Conservation (phyloP, 2,888 invertebrate genomes). For the Rhingia rostrata region DNA sequence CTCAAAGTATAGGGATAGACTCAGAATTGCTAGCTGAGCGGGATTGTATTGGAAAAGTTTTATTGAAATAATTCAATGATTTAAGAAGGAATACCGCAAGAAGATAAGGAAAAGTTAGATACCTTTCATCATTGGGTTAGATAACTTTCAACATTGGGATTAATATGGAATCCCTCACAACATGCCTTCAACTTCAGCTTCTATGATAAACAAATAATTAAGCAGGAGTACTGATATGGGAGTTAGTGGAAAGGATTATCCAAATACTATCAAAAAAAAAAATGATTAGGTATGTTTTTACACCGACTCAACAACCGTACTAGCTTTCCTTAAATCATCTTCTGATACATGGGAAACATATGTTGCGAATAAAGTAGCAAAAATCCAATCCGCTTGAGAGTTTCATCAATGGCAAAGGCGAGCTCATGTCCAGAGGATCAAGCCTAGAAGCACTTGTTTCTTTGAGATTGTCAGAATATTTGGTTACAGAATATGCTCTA, state of each 20-base stretch:
- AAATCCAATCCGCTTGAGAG: conserved; percentile 25
- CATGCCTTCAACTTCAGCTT: conserved; percentile 17
- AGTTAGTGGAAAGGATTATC: too few relatives aligned
- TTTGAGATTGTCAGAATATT: background rate
- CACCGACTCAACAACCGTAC: conserved; percentile 23
- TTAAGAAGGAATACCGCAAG: too few relatives aligned
- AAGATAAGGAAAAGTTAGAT: too few relatives aligned
- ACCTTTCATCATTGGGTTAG: too few relatives aligned
- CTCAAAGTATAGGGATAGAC: too few relatives aligned
- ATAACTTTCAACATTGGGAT: conserved; percentile 26
- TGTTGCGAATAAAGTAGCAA: conserved; percentile 1
- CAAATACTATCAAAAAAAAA: background rate
- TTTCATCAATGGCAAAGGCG: conserved; percentile 3
- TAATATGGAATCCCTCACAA: conserved; percentile 22
- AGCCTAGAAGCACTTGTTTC: conserved; percentile 10
- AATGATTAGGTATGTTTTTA: conserved; percentile 6
- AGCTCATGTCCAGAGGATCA: conserved; percentile 13
- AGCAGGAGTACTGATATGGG: conserved; percentile 8
- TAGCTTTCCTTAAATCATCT: conserved; percentile 14
- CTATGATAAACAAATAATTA: conserved; percentile 4
- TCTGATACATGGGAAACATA: conserved; percentile 22
- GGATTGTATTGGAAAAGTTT: too few relatives aligned
- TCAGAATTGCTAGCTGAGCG: too few relatives aligned
- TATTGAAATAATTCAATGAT: too few relatives aligned
- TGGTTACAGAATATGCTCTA: background rate